phyloP scores from a whole-genome alignment of 2,888 invertebrate genomes.

The Entomobrya multifasciata region DNA sequence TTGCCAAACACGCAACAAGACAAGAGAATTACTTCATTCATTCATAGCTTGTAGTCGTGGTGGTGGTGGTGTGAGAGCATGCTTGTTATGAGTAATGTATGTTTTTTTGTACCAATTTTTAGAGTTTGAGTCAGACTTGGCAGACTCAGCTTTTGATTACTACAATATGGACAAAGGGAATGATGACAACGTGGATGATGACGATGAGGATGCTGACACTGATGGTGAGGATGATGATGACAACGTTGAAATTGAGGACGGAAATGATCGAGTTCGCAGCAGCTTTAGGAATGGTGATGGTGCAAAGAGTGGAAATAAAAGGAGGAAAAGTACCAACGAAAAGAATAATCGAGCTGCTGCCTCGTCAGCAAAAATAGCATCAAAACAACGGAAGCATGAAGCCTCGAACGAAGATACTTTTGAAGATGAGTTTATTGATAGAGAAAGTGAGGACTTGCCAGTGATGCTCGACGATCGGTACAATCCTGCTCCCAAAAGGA shows the following conservation, averaged over 20 bases:
- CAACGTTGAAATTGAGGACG: slow-evolving; percentile 45
- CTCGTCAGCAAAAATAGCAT: slow-evolving; percentile 64
- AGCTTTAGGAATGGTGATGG: slow-evolving; percentile 10
- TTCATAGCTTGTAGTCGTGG: slow-evolving; percentile 10
- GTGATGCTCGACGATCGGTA: slow-evolving; percentile 54
- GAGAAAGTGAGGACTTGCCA: slow-evolving; percentile 48
- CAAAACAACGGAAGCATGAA: slow-evolving; percentile 44
- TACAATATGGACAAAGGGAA: slow-evolving; percentile 29
- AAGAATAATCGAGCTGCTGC: slow-evolving; percentile 52
- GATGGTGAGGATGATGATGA: slow-evolving; percentile 32
- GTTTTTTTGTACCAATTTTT: slow-evolving; percentile 23
- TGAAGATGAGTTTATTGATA: slow-evolving; percentile 55
- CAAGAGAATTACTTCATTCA: slow-evolving; percentile 43
- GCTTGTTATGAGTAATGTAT: slow-evolving; percentile 18
- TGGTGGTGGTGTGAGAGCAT: neutral
- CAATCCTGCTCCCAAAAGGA: slow-evolving; percentile 60
- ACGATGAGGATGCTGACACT: slow-evolving; percentile 35
- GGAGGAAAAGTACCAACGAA: slow-evolving; percentile 34
- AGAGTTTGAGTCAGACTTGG: slow-evolving; percentile 57
- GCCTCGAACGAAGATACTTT: slow-evolving; percentile 45
- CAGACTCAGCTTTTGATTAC: slow-evolving; percentile 49
- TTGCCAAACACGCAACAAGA: neutral
- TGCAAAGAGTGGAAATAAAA: slow-evolving; percentile 18
- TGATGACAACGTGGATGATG: slow-evolving; percentile 33
- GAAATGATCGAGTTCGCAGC: slow-evolving; percentile 16